phyloP scores from a whole-genome alignment of 2,113 vertebrate genomes.

The Hippocampus abdominalis region DNA sequence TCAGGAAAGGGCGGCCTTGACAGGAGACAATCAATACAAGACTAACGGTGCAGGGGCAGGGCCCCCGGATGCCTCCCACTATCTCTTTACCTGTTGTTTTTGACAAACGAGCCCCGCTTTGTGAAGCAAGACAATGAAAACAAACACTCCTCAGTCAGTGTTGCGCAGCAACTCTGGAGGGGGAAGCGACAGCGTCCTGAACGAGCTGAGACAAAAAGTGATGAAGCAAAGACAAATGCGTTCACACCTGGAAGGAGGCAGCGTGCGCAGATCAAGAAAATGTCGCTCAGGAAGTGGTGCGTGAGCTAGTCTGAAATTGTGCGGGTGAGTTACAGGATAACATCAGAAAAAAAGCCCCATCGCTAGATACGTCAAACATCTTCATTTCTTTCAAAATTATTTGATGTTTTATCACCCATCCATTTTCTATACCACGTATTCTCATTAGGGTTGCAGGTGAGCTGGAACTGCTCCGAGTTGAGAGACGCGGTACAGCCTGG shows the following conservation, averaged over 20 bases:
- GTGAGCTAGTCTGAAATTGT: background rate
- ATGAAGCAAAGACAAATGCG: conserved; percentile 57
- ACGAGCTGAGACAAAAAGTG: conserved; percentile 48
- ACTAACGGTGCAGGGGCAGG: conserved; percentile 46
- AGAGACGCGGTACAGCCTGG: too few relatives aligned
- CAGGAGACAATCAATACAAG: conserved; percentile 65
- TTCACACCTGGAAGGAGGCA: conserved; percentile 15
- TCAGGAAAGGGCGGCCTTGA: conserved; percentile 49
- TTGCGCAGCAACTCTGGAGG: conserved; percentile 30
- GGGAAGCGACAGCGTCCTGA: conserved; percentile 57
- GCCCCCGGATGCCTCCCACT: conserved; percentile 17
- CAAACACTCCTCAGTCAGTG: conserved; percentile 53
- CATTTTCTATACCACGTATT: too few relatives aligned
- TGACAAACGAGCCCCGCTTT: conserved; percentile 63
- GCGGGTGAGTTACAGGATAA: background rate
- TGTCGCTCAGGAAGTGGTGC: background rate
- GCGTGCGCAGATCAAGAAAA: background rate
- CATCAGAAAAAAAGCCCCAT: background rate
- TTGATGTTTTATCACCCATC: too few relatives aligned
- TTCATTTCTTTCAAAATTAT: too few relatives aligned
- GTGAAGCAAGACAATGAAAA: conserved; percentile 58
- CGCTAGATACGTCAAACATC: background rate
- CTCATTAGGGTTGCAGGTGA: too few relatives aligned
- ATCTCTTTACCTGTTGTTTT: conserved; percentile 14
- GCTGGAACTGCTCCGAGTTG: too few relatives aligned